These are phyloP conservation scores for Aphidius colemani DNA, from an alignment of 2,888 invertebrate genomes.

Conservation along the genomic window DNA sequence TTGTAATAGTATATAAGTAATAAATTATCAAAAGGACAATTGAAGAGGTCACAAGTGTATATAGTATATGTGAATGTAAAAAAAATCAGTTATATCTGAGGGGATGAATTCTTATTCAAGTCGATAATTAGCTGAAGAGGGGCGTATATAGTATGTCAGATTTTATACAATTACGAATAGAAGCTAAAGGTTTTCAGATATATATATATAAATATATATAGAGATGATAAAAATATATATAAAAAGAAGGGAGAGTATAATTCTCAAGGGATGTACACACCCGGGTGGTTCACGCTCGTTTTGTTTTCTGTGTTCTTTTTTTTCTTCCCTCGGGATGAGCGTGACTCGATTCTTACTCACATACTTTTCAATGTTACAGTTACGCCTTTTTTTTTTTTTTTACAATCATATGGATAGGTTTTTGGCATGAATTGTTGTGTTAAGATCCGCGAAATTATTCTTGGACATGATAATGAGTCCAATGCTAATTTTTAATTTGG, in stretches of 20 bases:
- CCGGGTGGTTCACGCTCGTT: slow-evolving; percentile 30
- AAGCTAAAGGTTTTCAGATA: neutral
- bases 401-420: too few species aligned
- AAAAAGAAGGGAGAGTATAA: slow-evolving; percentile 17
- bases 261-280: slow-evolving; percentile 28
- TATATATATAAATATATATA: neutral
- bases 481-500: too few species aligned
- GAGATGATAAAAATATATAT: neutral
- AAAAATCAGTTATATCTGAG: slow-evolving; percentile 7
- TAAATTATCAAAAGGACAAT: too few species aligned
- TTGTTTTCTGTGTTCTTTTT: slow-evolving; percentile 3
- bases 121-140: slow-evolving; percentile 12
- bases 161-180: slow-evolving; percentile 30
- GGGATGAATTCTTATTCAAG: neutral
- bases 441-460: too few species aligned
- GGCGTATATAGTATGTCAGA: slow-evolving; percentile 23
- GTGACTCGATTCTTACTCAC: slow-evolving; percentile 27
- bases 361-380: slow-evolving; percentile 15
- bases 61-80: neutral
- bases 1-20: too few species aligned
- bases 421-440: too few species aligned
- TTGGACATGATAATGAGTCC: too few species aligned
- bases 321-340: slow-evolving; percentile 31
- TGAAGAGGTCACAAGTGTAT: too few species aligned
- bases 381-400: too few species aligned